Base-by-base conservation (phyloP, 2,888 invertebrate genomes). In the Incurvaria masculella region DNA sequence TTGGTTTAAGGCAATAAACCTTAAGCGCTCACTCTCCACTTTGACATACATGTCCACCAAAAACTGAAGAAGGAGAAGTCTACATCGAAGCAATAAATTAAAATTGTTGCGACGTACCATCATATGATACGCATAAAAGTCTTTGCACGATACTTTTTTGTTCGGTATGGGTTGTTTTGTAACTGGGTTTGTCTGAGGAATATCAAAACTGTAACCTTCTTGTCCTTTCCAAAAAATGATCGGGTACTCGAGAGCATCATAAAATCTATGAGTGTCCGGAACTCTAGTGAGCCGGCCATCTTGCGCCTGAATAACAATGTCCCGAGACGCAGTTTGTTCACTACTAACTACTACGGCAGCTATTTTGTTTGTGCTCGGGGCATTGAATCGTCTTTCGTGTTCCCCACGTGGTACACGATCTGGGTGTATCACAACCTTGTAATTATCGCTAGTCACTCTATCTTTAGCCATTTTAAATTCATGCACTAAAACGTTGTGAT, bases 211-310 rank as follows among this genome's bases (percentile, higher is more conserved):
- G 27, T 44, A 44, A 18, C 43, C 43, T n/a, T 43, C 43, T 43
- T 43, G 21, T 3, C 43, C 21, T 43, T 43, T 20, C 43, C 43
- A 43, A 43, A 43, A 43, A 20, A 43, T 43, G 10, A 43, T 23
- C 1, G 65, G 66, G 47, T 70, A 69, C 42, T 61, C 56, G 19
- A 69, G 51, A 2, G 67, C 59, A 49, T 69, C 66, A 47, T 63
- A 62, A 33, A 55, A 62, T 33, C 53, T 55, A 39, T 64, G 61
- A 16, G 60, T 60, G 23, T 67, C 63, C 1, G 54, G 42, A 3
- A 68, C 59, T 5, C 58, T 47, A n/a, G 51, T 43, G n/a, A 68
- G 42, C n/a, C 41, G 48, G 26, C 55, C 52, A 45, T 58, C 44
- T 52, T 53, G 54, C 49, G 53, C 26, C n/a, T 50, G 50, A 54